Conservation (phyloP, 2,888 invertebrate genomes). For the Eutolmus rufibarbis region DNA sequence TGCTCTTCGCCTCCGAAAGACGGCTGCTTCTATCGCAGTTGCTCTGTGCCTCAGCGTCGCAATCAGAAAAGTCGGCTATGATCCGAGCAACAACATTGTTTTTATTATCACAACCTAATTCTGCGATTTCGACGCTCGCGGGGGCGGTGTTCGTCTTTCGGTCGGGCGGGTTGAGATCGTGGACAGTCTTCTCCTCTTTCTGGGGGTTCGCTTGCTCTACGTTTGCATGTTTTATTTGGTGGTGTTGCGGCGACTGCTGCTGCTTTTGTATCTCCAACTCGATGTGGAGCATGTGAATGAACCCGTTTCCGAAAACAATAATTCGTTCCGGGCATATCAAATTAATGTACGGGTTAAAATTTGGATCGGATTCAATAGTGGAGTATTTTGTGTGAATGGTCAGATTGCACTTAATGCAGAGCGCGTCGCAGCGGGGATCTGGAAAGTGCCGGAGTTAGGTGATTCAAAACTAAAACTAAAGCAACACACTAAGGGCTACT, state of each 20-base stretch:
- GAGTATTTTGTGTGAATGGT: slow-evolving; percentile 92
- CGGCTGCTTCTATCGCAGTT: slow-evolving; percentile 61
- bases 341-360: slow-evolving; percentile 75
- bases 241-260: slow-evolving; percentile 55
- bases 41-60: slow-evolving; percentile 66
- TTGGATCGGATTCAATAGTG: slow-evolving; percentile 84
- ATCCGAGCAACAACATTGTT: slow-evolving; percentile 69
- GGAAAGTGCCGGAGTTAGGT: slow-evolving; percentile 53
- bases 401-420: slow-evolving; percentile 88
- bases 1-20: slow-evolving; percentile 50
- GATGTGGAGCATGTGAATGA: slow-evolving; percentile 78
- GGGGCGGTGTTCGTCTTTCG: slow-evolving; percentile 55
- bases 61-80: slow-evolving; percentile 70
- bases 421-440: slow-evolving; percentile 70
- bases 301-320: slow-evolving; percentile 84
- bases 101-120: slow-evolving; percentile 60
- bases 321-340: slow-evolving; percentile 76
- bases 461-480: background rate
- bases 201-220: slow-evolving; percentile 1
- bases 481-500: slow-evolving; percentile 41
- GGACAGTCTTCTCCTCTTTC: slow-evolving; percentile 57
- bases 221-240: slow-evolving; percentile 49
- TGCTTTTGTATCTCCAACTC: slow-evolving; percentile 65
- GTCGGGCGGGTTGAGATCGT: slow-evolving; percentile 51
- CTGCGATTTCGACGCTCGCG: slow-evolving; percentile 2